A percentile compares a stretch with the other conserved stretches of the same genome.
phyloP scores from a whole-genome alignment of 2,113 vertebrate genomes.

The Brevimyrus niger region DNA sequence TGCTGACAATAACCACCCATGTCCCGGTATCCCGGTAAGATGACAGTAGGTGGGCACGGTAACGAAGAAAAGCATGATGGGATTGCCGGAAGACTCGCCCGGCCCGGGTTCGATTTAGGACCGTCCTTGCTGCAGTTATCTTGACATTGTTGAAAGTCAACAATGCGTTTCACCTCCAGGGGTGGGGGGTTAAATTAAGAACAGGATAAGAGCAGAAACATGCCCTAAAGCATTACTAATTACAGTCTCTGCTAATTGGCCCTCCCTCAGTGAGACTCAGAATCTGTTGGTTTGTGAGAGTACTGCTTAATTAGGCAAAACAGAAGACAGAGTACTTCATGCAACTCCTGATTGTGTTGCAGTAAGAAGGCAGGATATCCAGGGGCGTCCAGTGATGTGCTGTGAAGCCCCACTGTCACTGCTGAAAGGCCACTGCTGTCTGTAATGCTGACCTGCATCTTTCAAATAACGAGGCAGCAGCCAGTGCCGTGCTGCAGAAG shows the following conservation, averaged over 20 bases:
- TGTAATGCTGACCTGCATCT: neutral
- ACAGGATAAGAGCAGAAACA: neutral
- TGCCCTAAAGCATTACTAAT: constrained; percentile 18
- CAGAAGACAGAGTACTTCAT: neutral
- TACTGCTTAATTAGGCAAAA: neutral
- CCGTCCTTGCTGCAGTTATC: neutral
- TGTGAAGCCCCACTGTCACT: neutral
- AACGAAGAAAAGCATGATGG: neutral
- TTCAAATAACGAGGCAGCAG: neutral
- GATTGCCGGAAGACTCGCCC: neutral
- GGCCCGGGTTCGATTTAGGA: neutral
- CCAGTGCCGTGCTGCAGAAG: neutral
- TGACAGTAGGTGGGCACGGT: neutral
- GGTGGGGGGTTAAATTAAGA: constrained; percentile 4
- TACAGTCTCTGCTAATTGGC: constrained; percentile 11
- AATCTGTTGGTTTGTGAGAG: neutral
- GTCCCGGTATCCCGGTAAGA: neutral
- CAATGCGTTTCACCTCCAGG: neutral
- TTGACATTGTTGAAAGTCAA: constrained; percentile 7
- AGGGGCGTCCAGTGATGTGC: neutral
- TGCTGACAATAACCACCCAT: neutral
- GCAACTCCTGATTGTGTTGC: too few relatives aligned
- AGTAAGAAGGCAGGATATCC: neutral
- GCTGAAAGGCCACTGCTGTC: neutral
- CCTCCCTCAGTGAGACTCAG: neutral